Evolutionary conservation across 1,140 invertebrate species (phyloP), one percentile per base, ranked within the genome.

Genomic region (Magallana ariakensis): DNA sequence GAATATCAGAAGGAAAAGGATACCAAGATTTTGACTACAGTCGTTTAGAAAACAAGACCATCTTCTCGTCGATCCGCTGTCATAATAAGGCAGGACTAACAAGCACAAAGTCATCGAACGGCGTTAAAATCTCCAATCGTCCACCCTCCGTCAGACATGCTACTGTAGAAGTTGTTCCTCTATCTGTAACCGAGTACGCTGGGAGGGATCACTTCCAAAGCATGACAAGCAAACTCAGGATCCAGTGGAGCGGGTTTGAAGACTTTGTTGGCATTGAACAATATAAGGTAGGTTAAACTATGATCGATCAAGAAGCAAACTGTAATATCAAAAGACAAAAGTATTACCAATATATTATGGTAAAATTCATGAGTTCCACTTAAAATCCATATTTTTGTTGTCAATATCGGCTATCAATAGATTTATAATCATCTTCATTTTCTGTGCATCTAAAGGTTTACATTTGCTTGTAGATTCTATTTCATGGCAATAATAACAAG

Each of bases 31-130:
- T 88, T 83, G 84, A 83, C 55, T 88, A 88, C 56, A 81, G 60
- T 66, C 55, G n/a, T 58, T 58, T 88, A 16, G 57, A 88, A 22
- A 80, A 83, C 33, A 70, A 62, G 33, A 88, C 84, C 19, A 80
- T 88, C 19, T 88, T 58, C 55, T 70, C 85, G 8, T 83, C 85
- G 13, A 80, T 87, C 7, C 81, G 81, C 54, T 87, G 85, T 83
- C 81, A 87, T 46, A 87, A 87, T n/a, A 83, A 56, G 16, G 90
- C 89, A 26, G 90, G 90, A 26, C 58, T 90, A 11, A 81, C 84
- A 46, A 81, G 83, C 13, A 26, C 70, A 4, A 70, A 16, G 13
- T 85, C 88, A 10, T 87, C 88, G 3, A 85, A 91, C 84, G 90
- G 90, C 54, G 89, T 91, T 6, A 88, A 84, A 54, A 87, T 91